phyloP scores from a whole-genome alignment of 2,113 vertebrate species.

The Bujurquina vittata region DNA sequence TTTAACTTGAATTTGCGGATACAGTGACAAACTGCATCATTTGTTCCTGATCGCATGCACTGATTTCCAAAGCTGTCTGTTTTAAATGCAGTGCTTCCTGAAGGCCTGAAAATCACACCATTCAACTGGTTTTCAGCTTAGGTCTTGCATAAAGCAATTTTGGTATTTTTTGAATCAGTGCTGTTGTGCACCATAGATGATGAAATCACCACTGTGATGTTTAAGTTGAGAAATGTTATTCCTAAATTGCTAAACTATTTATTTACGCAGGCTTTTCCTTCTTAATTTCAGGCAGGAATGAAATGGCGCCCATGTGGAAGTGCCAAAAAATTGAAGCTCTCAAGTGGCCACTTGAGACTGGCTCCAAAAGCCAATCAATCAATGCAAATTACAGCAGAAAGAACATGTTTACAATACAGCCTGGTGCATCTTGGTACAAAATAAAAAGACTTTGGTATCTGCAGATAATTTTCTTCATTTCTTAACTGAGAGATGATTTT shows the following conservation, averaged over 20 bases:
- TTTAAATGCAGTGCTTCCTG: not conserved
- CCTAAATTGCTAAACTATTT: not conserved
- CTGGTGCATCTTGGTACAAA: not conserved
- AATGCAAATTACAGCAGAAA: not conserved
- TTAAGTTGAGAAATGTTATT: not conserved
- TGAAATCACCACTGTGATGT: not conserved
- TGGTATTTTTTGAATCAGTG: not conserved
- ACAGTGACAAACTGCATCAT: not conserved
- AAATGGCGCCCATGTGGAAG: not conserved
- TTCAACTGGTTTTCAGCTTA: not conserved
- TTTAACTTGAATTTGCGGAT: not conserved
- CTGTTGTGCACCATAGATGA: not conserved
- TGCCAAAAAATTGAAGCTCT: not conserved
- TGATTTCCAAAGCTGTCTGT: not conserved
- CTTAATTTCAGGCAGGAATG: not conserved
- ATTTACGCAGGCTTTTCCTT: not conserved
- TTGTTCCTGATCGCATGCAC: not conserved
- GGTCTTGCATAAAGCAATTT: not conserved
- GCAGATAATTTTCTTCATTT: not conserved
- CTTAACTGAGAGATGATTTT: not conserved
- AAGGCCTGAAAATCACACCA: not conserved
- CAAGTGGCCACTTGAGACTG: not conserved
- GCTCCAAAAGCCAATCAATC: not conserved
- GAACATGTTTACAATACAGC: not conserved
- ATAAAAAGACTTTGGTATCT: not conserved